phyloP scores from a whole-genome alignment of 2,888 invertebrate genomes.

The Helicoverpa assulta region DNA sequence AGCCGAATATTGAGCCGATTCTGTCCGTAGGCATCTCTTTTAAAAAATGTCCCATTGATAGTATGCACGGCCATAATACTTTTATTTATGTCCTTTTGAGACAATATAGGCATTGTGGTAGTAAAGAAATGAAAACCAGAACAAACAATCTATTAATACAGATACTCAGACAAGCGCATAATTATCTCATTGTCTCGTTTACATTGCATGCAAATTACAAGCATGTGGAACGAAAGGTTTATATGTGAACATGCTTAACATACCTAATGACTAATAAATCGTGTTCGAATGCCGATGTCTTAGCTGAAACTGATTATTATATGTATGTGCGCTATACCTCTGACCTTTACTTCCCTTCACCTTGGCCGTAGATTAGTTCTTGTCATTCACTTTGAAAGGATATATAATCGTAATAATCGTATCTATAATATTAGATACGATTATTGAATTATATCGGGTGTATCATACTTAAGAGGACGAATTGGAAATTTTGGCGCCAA shows the following conservation, averaged over 20 bases:
- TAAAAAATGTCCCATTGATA: too few relatives aligned
- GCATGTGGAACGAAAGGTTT: constrained; percentile 68
- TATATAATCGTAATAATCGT: too few relatives aligned
- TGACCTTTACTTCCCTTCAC: constrained; percentile 50
- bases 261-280: constrained; percentile 69
- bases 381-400: constrained; percentile 16
- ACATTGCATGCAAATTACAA: constrained; percentile 72
- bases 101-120: too few relatives aligned
- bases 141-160: background rate
- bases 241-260: constrained; percentile 67
- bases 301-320: constrained; percentile 27
- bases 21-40: too few relatives aligned
- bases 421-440: constrained; percentile 21
- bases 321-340: constrained; percentile 5
- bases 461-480: too few relatives aligned
- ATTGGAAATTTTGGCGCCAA: too few relatives aligned
- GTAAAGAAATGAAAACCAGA: background rate
- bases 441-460: background rate
- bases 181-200: constrained; percentile 71
- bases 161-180: constrained; percentile 8
- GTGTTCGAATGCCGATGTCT: constrained; percentile 46
- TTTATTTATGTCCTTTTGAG: background rate
- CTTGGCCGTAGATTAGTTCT: constrained; percentile 38
- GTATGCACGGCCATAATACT: too few relatives aligned
- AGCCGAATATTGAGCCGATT: too few relatives aligned